phyloP scores from a whole-genome alignment of 2,113 vertebrate species.

The Pitta sordida region DNA sequence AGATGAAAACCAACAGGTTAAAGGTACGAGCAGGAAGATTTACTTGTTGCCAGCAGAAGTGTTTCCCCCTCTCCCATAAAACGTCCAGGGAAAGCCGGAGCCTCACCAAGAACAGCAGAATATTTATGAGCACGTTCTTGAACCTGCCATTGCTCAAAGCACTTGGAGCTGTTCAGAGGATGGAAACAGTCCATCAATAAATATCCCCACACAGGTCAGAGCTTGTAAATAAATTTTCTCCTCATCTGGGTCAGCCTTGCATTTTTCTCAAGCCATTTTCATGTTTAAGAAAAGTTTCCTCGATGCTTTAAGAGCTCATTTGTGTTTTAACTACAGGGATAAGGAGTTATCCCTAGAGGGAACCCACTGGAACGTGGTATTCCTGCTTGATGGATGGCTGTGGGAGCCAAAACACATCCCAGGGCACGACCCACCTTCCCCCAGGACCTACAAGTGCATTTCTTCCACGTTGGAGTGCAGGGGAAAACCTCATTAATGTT shows the following conservation, averaged over 20 bases:
- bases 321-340: background rate
- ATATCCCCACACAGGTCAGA: background rate
- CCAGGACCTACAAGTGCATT: background rate
- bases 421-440: background rate
- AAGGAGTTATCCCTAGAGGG: background rate
- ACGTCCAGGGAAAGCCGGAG: rapidly evolving
- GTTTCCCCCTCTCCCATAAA: background rate
- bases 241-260: background rate
- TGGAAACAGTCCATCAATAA: background rate
- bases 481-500: background rate
- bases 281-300: background rate
- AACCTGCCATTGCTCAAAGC: background rate
- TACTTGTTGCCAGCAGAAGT: background rate
- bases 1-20: background rate
- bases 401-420: background rate
- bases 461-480: no score
- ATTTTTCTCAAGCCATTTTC: background rate
- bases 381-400: background rate
- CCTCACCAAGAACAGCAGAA: background rate
- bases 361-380: background rate
- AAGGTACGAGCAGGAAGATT: background rate
- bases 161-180: rapidly evolving
- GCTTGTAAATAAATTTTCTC: background rate
- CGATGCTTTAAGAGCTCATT: background rate
- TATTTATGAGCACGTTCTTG: background rate